Conservation (phyloP, 2,113 vertebrate genomes). For the Stictonetta naevosa region DNA sequence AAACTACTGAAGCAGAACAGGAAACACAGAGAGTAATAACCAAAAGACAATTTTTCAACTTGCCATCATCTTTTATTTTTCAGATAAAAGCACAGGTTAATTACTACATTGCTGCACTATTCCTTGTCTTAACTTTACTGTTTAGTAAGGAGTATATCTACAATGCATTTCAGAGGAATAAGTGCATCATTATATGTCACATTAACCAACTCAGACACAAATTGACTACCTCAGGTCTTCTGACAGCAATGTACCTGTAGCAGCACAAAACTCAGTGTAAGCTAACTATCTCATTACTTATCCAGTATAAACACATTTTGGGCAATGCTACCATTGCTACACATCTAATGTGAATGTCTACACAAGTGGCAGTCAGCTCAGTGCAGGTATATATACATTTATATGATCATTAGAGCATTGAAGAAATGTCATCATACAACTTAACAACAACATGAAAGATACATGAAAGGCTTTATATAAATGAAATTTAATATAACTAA, state of each 20-base stretch:
- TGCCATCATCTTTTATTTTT: not conserved
- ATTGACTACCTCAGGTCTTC: not conserved
- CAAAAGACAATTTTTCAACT: not conserved
- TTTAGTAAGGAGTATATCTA: not conserved
- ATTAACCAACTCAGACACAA: not conserved
- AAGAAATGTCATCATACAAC: not conserved
- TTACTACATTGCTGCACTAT: not conserved
- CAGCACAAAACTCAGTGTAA: not conserved
- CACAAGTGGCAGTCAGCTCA: not conserved
- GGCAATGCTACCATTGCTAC: not conserved
- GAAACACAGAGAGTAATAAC: not conserved
- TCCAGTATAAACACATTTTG: not conserved
- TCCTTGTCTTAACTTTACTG: not conserved
- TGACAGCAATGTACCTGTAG: not conserved
- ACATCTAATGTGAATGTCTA: not conserved
- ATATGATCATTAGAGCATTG: not conserved
- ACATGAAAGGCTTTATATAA: not conserved
- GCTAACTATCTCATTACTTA: not conserved
- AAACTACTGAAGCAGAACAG: not conserved
- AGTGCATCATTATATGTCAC: not conserved
- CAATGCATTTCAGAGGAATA: not conserved
- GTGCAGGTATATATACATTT: not conserved
- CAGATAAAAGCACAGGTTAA: not conserved
- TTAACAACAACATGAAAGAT: not conserved
- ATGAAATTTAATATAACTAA: not conserved